Conservation (phyloP, 2,797 vertebrate genomes). For the Gallinago stenura region DNA sequence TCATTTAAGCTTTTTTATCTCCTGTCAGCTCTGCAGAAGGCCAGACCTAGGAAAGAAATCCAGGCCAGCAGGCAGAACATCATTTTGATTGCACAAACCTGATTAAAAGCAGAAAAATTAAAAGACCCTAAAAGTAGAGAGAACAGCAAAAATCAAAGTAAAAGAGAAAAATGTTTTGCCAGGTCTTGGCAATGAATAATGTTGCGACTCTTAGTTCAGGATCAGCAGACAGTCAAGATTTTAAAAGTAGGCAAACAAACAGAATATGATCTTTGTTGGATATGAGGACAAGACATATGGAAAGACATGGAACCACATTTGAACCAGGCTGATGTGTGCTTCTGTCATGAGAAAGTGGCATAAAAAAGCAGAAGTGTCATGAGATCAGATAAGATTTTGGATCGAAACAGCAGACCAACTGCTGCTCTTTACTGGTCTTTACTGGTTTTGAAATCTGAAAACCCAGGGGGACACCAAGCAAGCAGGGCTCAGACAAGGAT, state of each 20-base stretch:
- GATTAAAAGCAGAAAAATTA: conserved; percentile 26
- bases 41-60: background rate
- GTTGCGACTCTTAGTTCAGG: background rate
- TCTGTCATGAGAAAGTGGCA: background rate
- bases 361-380: background rate
- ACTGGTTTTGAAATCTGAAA: background rate
- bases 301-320: background rate
- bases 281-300: rapidly evolving
- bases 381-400: background rate
- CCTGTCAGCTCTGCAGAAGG: background rate
- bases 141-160: background rate
- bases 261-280: background rate
- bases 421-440: background rate
- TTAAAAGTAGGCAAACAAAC: background rate
- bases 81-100: background rate
- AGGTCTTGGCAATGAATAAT: background rate
- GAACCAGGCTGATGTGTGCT: background rate
- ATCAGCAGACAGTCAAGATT: background rate
- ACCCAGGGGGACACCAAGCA: background rate
- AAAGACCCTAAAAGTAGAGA: background rate
- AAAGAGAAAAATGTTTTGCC: background rate
- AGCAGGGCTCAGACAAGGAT: background rate
- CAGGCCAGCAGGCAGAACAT: background rate
- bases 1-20: background rate
- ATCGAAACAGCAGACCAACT: background rate